These are phyloP conservation scores for Phrynocephalus versicolor DNA, from an alignment of 2,113 vertebrate genomes.

Conservation along the genomic window DNA sequence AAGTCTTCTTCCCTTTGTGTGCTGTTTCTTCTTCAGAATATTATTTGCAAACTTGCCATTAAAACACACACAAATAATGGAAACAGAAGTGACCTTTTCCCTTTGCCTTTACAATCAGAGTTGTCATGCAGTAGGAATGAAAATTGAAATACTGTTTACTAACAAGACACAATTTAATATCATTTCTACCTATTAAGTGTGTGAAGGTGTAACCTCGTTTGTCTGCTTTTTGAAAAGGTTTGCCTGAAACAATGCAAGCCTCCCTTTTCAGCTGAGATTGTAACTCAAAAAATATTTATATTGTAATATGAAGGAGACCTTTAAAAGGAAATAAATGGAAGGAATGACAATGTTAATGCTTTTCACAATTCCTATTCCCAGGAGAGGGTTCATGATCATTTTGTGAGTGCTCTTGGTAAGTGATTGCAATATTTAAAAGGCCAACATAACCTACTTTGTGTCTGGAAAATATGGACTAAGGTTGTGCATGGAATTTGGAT, in stretches of 20 bases:
- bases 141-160: constrained; percentile 1
- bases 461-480: background rate
- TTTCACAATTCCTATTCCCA: too few species aligned
- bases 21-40: background rate
- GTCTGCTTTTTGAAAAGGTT: background rate
- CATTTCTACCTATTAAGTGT: background rate
- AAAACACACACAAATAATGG: background rate
- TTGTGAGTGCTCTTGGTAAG: background rate
- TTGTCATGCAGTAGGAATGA: background rate
- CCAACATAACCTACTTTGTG: too few species aligned
- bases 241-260: background rate
- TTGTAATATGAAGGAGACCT: background rate
- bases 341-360: background rate
- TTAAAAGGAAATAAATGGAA: background rate
- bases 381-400: background rate
- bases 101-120: background rate
- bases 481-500: too few species aligned
- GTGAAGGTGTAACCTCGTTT: background rate
- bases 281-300: background rate
- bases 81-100: background rate
- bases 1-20: background rate
- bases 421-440: too few species aligned
- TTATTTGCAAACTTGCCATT: background rate
- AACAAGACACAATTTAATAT: constrained; percentile 3
- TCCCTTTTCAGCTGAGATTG: background rate